Conservation (phyloP, 2,888 invertebrate genomes). For the Apodemia hepburni region DNA sequence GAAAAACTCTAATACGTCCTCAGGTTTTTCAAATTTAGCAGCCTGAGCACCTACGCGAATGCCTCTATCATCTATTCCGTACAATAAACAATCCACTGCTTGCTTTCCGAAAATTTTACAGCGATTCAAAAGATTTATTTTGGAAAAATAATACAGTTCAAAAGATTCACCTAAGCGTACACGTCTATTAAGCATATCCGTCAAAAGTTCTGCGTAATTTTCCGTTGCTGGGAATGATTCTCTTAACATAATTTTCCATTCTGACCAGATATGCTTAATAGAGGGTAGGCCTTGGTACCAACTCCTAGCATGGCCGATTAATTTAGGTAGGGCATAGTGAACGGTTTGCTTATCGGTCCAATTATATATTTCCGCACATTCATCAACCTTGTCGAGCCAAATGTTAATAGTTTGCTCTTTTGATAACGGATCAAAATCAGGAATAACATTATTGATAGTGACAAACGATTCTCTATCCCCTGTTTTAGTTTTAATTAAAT, state of each 20-base stretch:
- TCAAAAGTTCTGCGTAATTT: constrained; percentile 21
- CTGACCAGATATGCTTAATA: constrained; percentile 25
- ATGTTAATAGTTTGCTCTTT: not conserved
- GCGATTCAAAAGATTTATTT: constrained; percentile 27
- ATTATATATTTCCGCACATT: constrained; percentile 22
- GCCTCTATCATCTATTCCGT: constrained; percentile 27
- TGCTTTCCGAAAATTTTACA: constrained; percentile 16
- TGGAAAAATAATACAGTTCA: constrained; percentile 28
- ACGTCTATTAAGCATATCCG: constrained; percentile 28
- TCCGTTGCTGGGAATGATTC: constrained; percentile 25
- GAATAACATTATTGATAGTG: not conserved
- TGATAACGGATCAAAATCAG: not conserved
- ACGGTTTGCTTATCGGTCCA: constrained; percentile 25
- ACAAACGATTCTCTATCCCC: not conserved
- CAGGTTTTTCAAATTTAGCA: constrained; percentile 6
- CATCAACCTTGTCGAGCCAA: constrained; percentile 21
- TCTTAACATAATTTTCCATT: constrained; percentile 30
- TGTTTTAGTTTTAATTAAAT: not conserved
- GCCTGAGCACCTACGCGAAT: constrained; percentile 20
- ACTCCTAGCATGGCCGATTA: constrained; percentile 26
- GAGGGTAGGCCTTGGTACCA: constrained; percentile 34
- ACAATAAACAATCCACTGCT: constrained; percentile 26
- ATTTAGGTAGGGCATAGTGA: constrained; percentile 24
- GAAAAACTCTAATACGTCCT: constrained; percentile 12
- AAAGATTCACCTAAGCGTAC: constrained; percentile 25